Conservation (phyloP, 2,888 invertebrate genomes). For the Antitype chi region DNA sequence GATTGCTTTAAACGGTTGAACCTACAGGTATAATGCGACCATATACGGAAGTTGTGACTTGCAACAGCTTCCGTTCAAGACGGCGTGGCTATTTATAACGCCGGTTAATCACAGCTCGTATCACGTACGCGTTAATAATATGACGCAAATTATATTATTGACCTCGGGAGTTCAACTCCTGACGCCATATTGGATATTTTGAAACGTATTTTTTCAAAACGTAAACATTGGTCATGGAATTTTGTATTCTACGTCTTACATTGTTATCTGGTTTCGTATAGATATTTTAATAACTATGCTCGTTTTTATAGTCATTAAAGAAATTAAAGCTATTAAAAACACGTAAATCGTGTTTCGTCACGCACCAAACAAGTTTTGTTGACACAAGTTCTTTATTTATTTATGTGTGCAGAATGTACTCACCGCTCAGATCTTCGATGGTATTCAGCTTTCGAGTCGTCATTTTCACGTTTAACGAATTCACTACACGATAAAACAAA, state of each 20-base stretch:
- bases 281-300: not conserved
- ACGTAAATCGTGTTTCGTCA: conserved; percentile 75
- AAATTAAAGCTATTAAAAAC: conserved; percentile 61
- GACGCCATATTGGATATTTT: conserved; percentile 67
- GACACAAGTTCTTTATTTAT: conserved; percentile 79
- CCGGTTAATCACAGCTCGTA: conserved; percentile 65
- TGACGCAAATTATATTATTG: conserved; percentile 73
- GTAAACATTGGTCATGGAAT: conserved; percentile 60
- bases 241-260: conserved; percentile 32
- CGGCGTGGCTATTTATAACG: conserved; percentile 46
- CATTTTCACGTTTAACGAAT: conserved; percentile 76
- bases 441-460: conserved; percentile 87
- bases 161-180: conserved; percentile 73
- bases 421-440: conserved; percentile 88
- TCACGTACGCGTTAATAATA: conserved; percentile 69
- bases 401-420: conserved; percentile 75
- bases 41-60: conserved; percentile 64
- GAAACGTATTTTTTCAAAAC: conserved; percentile 51
- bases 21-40: conserved; percentile 73
- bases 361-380: conserved; percentile 71
- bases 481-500: conserved; percentile 67
- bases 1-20: conserved; percentile 57
- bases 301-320: not conserved
- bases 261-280: not conserved
- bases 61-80: conserved; percentile 50